Base-by-base conservation (phyloP, 1,140 invertebrate species). In the Formica selysi region DNA sequence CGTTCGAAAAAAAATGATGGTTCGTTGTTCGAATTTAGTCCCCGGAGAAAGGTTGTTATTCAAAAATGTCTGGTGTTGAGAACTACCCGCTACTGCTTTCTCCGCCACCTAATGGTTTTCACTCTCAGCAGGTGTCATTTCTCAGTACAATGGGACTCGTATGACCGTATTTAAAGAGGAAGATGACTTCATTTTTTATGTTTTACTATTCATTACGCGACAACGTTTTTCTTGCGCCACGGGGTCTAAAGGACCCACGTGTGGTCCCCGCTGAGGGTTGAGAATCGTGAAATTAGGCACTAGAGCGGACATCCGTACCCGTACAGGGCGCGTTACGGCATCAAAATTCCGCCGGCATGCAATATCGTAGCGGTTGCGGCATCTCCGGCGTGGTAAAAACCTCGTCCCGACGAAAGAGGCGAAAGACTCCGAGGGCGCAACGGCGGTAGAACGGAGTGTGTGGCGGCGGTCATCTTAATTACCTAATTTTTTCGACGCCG, bases 401-500 rank as follows among this genome's bases (percentile, higher is more conserved):
- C 38, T 74, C 68, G 79, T 83, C 79, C 19, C 68, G 79, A 68
- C 76, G 22, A 68, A 44, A 83, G 79, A 61, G 54, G 79, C 78
- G 22, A 57, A 70, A 13, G 76, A 57, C n/a, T 32, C 32, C n/a
- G 48, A 70, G 76, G n/a, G n/a, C 44, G 32, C 29, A 36, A n/a
- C 62, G 19, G 11, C 19, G 36, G 7, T 36, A 22, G 59, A 29
- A 76, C n/a, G 48, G 32, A 32, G 32, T 41, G 48, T 10, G 64
- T 26, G 32, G 32, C 62, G 76, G 57, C 38, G 38, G 71, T 70
- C 79, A 83, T 83, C 54, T 83, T 83, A 83, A 83, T 83, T 83
- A 83, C 68, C 79, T 44, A 73, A 74, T 83, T 83, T 83, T 83
- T 73, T 74, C 57, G 67, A 81, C 67, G 54, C 48, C 29, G 26